Base-by-base conservation (phyloP, 2,797 vertebrate genomes). In the Silurus lanzhouensis region DNA sequence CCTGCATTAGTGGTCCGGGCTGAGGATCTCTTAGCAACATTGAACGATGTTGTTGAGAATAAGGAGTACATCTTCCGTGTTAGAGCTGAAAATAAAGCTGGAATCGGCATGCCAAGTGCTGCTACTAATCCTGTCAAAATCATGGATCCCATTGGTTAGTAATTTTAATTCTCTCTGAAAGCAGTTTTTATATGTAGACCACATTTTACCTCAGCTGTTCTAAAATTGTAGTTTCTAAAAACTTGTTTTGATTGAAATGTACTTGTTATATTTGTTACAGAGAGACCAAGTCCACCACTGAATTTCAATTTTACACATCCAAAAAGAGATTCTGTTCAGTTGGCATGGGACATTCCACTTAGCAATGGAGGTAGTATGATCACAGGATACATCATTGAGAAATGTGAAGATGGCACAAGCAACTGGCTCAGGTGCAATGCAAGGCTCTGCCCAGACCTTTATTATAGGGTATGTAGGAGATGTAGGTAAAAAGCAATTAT, bases 31-130 rank as follows among this genome's bases (percentile, higher is more conserved):
- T 95, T 95, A 2, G 96, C 96, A 25, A 90, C 90, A 0, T 90
- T 99, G 19, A 98, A 95, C 9, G 98, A 99, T 44, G 98, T 99
- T 86, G 97, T 99, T 70, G 98, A 99, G 93, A 98, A 98, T 90
- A 99, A 99, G 86, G 98, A 99, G 90, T 99, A 99, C 87, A 99
- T 98, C 92, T 99, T 99, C 92, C 95, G 98, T 89, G 96, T 98
- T 86, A 95, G 97, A 90, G 98, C 98, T 70, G 96, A 98, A 93
- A 99, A 99, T 93, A 96, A 97, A 90, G 96, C 98, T 46, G 98
- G 98, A 92, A 90, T 97, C 48, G 98, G 98, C 88, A 97, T 96
- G 85, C 98, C 98, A 90, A 99, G 98, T 71, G 92, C 96, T 64
- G 97, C 98, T 85, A 99, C 98, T 55, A 95, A 94, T 38, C 97